Evolutionary conservation across 2,888 invertebrate genomes (phyloP), one percentile per base, ranked within the genome.

Genomic region (Sialis lutaria): DNA sequence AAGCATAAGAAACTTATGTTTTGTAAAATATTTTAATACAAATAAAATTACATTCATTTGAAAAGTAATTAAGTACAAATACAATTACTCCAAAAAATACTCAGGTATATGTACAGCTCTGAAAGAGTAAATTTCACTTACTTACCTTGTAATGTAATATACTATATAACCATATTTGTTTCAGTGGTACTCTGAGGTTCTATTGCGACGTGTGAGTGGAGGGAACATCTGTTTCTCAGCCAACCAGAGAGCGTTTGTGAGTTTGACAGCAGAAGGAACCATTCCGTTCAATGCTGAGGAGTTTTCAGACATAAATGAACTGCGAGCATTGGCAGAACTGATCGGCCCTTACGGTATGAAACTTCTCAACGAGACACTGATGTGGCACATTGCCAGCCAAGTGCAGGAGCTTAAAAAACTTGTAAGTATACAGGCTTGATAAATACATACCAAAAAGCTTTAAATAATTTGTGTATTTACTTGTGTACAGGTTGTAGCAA

Each of bases 291-390:
- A 91, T 63, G 95, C 97, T 0, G 97, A 99, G 65, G 97, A 98
- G 62, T 99, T 91, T 67, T 93, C 95, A 0, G 96, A 97, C 64
- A 82, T 95, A 12, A 93, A 86, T 67, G 98, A 98, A 61, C 67
- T 99, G 44, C 72, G 93, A 53, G 87, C 97, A 1, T 69, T 99
- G 42, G 92, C 93, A 1, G 97, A 99, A 67, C 70, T 99, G 32
- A 90, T 99, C 53, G 97, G 98, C 0, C 97, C 98, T 0, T 98
- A 97, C 62, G 98, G 98, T 5, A 95, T 98, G 80, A 97, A 96
- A 60, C 79, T 90, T 57, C 67, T 99, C 47, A 92, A 92, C 60
- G 96, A 99, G 67, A 89, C 92, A 9, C 69, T 98, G 9, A 95
- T 96, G 89, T 93, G 95, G 90, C 96, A 97, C 61, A 93, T 97